phyloP scores from a whole-genome alignment of 2,888 invertebrate genomes.

The Caenorhabditis zanzibari region DNA sequence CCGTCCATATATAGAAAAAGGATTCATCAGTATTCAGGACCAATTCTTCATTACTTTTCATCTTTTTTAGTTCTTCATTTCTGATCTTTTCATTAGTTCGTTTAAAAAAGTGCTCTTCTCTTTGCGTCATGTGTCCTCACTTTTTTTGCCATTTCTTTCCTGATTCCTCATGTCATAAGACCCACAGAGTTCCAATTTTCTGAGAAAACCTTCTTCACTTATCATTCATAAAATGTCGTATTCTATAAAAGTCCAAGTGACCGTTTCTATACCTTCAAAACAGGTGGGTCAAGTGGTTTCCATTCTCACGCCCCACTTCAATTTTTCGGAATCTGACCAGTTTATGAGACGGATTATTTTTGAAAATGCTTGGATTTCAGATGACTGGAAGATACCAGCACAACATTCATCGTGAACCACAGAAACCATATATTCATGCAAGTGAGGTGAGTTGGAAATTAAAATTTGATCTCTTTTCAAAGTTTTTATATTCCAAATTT shows the following conservation, averaged over 20 bases:
- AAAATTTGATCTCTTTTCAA: too few species aligned
- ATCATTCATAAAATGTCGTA: not conserved
- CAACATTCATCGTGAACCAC: slow-evolving; percentile 16
- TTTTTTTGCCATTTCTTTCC: slow-evolving; percentile 32
- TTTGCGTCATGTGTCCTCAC: slow-evolving; percentile 33
- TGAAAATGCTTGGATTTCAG: slow-evolving; percentile 13
- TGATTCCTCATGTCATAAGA: slow-evolving; percentile 40
- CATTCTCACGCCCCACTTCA: slow-evolving; percentile 39
- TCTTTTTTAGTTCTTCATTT: not conserved
- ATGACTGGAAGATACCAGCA: slow-evolving; percentile 27
- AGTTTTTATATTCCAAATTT: too few species aligned
- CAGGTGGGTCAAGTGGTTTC: slow-evolving; percentile 39
- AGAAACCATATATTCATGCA: slow-evolving; percentile 11
- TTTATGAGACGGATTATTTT: not conserved
- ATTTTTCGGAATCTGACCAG: slow-evolving; percentile 16
- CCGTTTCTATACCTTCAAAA: slow-evolving; percentile 39
- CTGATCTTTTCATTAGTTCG: slow-evolving; percentile 24
- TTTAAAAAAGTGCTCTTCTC: slow-evolving; percentile 5
- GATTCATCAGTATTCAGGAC: too few species aligned
- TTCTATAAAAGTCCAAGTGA: slow-evolving; percentile 40
- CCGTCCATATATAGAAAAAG: not conserved
- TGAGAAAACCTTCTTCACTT: not conserved
- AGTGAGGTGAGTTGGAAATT: slow-evolving; percentile 16
- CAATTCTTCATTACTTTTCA: not conserved
- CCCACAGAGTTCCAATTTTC: slow-evolving; percentile 16